phyloP scores from a whole-genome alignment of 2,113 vertebrate species.

The Gallinago undulata region DNA sequence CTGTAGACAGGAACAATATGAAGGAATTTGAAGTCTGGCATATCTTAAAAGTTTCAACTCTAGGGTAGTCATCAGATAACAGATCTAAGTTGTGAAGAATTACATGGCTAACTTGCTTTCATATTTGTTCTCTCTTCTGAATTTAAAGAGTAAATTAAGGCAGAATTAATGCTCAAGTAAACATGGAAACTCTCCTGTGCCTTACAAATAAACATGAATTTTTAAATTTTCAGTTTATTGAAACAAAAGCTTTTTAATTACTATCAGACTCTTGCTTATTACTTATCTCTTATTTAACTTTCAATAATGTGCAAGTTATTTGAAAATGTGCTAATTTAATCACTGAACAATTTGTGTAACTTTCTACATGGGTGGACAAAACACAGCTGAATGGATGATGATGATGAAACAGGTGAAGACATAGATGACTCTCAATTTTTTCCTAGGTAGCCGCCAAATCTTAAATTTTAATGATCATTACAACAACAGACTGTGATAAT shows the following conservation, averaged over 20 bases:
- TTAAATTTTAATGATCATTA: neutral
- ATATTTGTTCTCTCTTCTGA: neutral
- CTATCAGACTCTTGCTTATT: neutral
- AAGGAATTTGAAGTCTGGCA: neutral
- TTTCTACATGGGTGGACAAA: neutral
- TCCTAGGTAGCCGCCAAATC: neutral
- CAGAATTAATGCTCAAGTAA: neutral
- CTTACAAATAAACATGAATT: neutral
- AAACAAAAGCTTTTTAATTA: neutral
- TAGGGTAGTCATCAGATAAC: neutral
- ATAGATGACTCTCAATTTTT: neutral
- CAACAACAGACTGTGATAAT: neutral
- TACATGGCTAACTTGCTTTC: neutral
- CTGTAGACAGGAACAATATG: neutral
- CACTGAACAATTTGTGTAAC: neutral
- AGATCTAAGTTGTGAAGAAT: neutral
- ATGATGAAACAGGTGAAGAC: neutral
- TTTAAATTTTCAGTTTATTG: neutral
- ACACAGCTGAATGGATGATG: neutral
- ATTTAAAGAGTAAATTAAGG: neutral
- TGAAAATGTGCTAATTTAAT: neutral
- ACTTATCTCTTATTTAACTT: neutral
- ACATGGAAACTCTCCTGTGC: neutral
- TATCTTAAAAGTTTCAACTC: neutral
- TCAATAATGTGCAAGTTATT: neutral